Percentiles rank a stretch among this genome's conserved stretches.
These are phyloP conservation scores for Chromoteleia sp. DNA, from an alignment of 2,888 invertebrate species.

Conservation along the genomic window DNA sequence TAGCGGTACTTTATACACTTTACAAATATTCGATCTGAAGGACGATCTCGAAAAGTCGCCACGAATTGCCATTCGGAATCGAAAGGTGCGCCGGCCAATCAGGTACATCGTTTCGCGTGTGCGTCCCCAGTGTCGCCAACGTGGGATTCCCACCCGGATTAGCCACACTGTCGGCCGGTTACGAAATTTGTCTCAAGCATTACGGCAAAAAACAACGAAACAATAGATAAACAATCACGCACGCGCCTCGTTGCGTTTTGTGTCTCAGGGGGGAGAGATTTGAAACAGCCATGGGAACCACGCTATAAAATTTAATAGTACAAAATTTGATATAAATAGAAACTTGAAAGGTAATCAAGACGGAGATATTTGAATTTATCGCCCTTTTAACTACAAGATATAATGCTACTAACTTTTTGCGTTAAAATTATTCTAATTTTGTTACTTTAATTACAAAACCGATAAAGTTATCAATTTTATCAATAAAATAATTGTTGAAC, in stretches of 20 bases:
- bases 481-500: too few relatives aligned
- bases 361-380: too few relatives aligned
- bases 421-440: too few relatives aligned
- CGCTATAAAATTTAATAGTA: too few relatives aligned
- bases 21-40: conserved; percentile 64
- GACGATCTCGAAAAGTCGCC: conserved; percentile 45
- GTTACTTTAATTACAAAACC: too few relatives aligned
- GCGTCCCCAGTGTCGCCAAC: conserved; percentile 33
- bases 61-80: conserved; percentile 33
- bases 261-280: not conserved
- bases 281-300: too few relatives aligned
- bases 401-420: too few relatives aligned
- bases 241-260: not conserved
- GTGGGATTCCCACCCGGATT: not conserved
- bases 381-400: too few relatives aligned
- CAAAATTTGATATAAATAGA: too few relatives aligned
- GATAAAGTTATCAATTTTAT: too few relatives aligned
- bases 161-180: conserved; percentile 29
- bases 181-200: conserved; percentile 12
- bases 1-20: conserved; percentile 64
- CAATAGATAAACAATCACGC: not conserved
- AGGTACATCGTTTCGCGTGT: conserved; percentile 56
- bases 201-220: conserved; percentile 2
- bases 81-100: conserved; percentile 53
- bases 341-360: too few relatives aligned